Conservation (phyloP, 2,888 invertebrate species). For the Sinodicranocentrus sp. region DNA sequence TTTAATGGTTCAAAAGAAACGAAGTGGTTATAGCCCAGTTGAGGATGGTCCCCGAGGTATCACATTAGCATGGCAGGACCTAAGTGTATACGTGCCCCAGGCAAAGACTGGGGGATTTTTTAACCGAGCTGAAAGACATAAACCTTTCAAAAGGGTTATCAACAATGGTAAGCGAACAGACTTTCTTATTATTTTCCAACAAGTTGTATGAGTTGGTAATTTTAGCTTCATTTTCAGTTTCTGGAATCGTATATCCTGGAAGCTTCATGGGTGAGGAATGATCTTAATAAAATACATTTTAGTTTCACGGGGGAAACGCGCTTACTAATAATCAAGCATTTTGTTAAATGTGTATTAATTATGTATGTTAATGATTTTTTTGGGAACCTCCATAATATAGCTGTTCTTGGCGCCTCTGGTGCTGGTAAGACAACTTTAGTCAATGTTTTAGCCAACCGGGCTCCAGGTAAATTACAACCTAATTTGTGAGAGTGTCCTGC, state of each 20-base stretch:
- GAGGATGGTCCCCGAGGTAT: constrained; percentile 79
- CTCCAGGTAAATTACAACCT: constrained; percentile 82
- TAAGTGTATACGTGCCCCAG: constrained; percentile 85
- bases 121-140: constrained; percentile 46
- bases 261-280: constrained; percentile 84
- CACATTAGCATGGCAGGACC: constrained; percentile 88
- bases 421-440: constrained; percentile 90
- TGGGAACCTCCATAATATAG: no score
- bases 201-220: no score
- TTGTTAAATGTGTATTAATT: not conserved
- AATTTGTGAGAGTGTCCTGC: constrained; percentile 14
- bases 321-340: no score
- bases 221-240: constrained; percentile 81
- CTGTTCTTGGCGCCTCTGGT: constrained; percentile 82
- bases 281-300: no score
- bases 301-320: no score
- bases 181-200: not conserved
- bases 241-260: constrained; percentile 89
- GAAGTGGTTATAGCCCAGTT: not conserved
- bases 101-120: constrained; percentile 76
- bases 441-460: constrained; percentile 89
- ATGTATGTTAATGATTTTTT: not conserved
- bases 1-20: constrained; percentile 22
- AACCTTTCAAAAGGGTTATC: constrained; percentile 85
- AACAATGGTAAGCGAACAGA: constrained; percentile 83